Evolutionary conservation across 2,113 vertebrate genomes (phyloP).

Genomic region (Sylvietta virens): DNA sequence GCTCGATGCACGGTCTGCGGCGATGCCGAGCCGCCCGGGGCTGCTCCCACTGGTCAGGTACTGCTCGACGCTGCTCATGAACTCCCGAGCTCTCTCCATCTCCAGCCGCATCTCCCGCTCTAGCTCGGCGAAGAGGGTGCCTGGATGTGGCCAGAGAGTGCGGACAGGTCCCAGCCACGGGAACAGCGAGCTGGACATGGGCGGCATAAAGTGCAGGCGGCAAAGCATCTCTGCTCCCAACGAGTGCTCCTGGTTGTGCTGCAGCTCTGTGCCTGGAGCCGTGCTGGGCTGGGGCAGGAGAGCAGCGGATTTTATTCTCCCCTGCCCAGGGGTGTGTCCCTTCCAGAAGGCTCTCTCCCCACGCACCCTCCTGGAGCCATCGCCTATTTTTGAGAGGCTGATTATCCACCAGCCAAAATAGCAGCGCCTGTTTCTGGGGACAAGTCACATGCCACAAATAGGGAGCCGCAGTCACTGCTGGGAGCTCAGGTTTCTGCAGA

Average conservation of each 20-base stretch:
- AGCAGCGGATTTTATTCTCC: slow-evolving; percentile 26
- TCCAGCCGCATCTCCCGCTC: slow-evolving; percentile 33
- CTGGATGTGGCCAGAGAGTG: slow-evolving; percentile 49
- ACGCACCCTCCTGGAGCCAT: slow-evolving; percentile 13
- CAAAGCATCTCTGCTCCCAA: slow-evolving; percentile 29
- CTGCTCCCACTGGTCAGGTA: background rate
- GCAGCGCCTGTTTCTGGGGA: slow-evolving; percentile 15
- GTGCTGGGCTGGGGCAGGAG: background rate
- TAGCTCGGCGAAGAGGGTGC: slow-evolving; percentile 39
- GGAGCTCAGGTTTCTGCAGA: slow-evolving; percentile 52
- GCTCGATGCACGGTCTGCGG: background rate
- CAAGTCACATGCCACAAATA: slow-evolving; percentile 38
- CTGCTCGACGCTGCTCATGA: slow-evolving; percentile 47
- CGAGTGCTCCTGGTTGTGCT: background rate
- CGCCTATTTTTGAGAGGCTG: slow-evolving; percentile 58
- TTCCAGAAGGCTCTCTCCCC: slow-evolving; percentile 53
- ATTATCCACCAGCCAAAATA: slow-evolving; percentile 43
- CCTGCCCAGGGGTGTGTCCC: background rate
- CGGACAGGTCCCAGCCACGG: slow-evolving; percentile 31
- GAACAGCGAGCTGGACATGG: background rate
- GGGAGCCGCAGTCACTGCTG: background rate
- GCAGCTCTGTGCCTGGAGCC: background rate
- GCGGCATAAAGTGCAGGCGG: slow-evolving; percentile 41
- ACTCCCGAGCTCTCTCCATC: slow-evolving; percentile 36
- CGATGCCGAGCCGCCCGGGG: background rate